A percentile compares a stretch with the other conserved stretches of the same genome.
Evolutionary conservation across 2,797 vertebrate species (phyloP).

Genomic region (Phaenicophaeus curvirostris): DNA sequence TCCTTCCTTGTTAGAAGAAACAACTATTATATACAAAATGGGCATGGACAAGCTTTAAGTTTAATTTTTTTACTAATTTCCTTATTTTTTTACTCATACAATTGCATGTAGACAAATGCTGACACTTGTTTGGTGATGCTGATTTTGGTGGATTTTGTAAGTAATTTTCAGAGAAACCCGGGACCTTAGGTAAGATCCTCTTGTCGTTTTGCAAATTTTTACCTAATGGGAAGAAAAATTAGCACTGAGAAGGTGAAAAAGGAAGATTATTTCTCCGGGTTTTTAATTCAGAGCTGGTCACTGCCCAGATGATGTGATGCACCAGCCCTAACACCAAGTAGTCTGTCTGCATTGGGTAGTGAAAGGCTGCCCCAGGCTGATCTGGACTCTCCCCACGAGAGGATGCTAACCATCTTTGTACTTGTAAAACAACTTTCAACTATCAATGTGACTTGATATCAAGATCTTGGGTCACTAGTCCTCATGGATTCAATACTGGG

Average conservation of each 20-base stretch:
- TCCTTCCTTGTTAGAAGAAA: background rate
- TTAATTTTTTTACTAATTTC: background rate
- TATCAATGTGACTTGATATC: background rate
- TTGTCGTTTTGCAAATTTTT: background rate
- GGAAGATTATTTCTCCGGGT: background rate
- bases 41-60: background rate
- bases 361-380: background rate
- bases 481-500: background rate
- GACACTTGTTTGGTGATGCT: background rate
- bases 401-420: background rate
- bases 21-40: background rate
- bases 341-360: background rate
- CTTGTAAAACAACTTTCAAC: background rate
- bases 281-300: background rate
- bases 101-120: background rate
- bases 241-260: background rate
- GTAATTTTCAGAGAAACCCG: background rate
- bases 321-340: background rate
- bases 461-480: background rate
- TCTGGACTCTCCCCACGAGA: background rate
- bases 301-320: accelerated
- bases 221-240: background rate
- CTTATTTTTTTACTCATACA: background rate
- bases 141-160: background rate
- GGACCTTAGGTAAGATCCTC: background rate